A percentile compares a stretch with the other conserved stretches of the same genome.
phyloP scores from a whole-genome alignment of 2,797 vertebrate genomes.

The Ceyx erithaca region DNA sequence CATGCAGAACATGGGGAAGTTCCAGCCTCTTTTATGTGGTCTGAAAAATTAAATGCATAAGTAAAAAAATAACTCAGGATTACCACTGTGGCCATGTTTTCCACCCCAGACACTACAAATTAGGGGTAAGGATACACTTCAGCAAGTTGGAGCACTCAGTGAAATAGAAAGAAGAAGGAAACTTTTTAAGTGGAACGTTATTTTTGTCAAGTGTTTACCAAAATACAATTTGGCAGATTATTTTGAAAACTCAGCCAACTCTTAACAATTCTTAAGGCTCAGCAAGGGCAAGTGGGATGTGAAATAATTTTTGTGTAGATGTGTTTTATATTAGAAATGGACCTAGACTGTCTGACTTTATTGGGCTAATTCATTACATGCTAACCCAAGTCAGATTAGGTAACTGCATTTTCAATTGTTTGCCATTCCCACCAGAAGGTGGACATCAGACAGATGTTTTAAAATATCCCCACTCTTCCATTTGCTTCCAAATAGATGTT shows the following conservation, averaged over 20 bases:
- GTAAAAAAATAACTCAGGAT: neutral
- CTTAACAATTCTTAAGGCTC: neutral
- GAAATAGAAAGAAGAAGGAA: neutral
- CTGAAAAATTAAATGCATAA: neutral
- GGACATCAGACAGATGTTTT: neutral
- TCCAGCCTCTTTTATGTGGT: neutral
- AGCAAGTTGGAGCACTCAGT: neutral
- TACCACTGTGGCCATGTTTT: neutral
- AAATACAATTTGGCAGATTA: neutral
- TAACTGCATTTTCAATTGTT: neutral
- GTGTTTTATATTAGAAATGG: neutral
- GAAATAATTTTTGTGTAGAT: neutral
- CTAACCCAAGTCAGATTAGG: neutral
- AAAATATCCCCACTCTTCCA: neutral
- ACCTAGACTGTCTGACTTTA: neutral
- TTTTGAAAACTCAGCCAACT: neutral
- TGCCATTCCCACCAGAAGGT: neutral
- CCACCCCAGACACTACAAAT: neutral
- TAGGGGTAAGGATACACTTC: neutral
- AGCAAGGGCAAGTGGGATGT: neutral
- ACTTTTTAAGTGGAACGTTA: neutral
- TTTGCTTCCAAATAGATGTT: neutral
- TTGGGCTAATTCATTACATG: neutral
- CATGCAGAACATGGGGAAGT: neutral
- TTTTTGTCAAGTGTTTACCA: conserved; percentile 35